Percentiles rank a stretch among this genome's conserved stretches.
These are phyloP conservation scores for Odontocerum albicorne DNA, from an alignment of 2,888 invertebrate genomes.

Conservation along the genomic window DNA sequence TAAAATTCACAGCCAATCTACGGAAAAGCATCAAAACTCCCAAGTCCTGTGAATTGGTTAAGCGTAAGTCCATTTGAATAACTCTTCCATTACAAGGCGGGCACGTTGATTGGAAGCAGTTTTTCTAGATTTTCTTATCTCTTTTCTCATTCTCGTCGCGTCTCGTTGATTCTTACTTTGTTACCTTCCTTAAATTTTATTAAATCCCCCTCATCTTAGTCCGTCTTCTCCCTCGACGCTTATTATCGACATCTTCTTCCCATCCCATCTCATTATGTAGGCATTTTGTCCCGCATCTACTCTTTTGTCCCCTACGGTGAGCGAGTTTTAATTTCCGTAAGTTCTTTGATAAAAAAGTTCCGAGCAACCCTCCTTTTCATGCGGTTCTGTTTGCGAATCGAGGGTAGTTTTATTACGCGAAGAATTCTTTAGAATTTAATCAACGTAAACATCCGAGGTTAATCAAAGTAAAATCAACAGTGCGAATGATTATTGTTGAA, in stretches of 20 bases:
- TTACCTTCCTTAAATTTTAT: conserved; percentile 17
- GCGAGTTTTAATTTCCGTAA: conserved; percentile 16
- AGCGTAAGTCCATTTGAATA: neutral
- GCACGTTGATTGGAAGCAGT: conserved; percentile 10
- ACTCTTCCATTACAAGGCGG: conserved; percentile 5
- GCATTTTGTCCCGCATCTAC: conserved; percentile 16
- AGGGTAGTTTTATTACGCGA: no score
- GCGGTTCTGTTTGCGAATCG: no score
- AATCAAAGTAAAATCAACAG: no score
- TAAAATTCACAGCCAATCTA: neutral
- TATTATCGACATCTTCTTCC: conserved; percentile 15
- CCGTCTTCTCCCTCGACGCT: conserved; percentile 7
- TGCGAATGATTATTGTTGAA: no score
- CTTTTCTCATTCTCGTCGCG: conserved; percentile 6
- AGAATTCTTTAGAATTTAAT: no score
- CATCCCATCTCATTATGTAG: conserved; percentile 25
- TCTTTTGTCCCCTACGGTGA: conserved; percentile 1
- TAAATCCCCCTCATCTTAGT: conserved; percentile 18
- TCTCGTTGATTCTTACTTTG: neutral
- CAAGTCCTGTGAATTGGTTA: no score
- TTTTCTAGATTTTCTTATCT: no score
- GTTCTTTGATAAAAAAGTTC: no score
- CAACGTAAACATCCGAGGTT: no score
- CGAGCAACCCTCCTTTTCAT: no score
- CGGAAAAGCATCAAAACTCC: neutral